Conservation (phyloP, 2,113 vertebrate genomes). For the Cavia porcellus region DNA sequence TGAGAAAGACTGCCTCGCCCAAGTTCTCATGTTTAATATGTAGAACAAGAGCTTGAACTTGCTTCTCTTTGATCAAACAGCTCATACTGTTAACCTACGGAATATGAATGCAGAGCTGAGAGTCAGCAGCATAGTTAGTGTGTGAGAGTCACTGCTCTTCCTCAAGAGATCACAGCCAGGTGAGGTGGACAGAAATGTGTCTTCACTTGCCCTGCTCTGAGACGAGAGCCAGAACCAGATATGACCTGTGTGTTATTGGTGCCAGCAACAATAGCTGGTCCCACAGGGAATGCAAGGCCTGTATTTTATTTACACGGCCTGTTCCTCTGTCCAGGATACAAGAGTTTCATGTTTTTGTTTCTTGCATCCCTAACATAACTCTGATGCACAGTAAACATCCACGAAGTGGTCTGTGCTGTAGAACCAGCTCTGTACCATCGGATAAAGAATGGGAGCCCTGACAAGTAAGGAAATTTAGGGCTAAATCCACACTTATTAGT, state of each 20-base stretch:
- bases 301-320: neutral
- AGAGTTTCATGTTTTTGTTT: neutral
- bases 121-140: neutral
- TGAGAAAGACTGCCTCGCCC: neutral
- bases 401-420: neutral
- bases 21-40: neutral
- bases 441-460: neutral
- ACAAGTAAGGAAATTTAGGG: neutral
- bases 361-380: neutral
- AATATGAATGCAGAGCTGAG: neutral
- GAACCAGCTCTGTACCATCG: neutral
- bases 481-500: neutral
- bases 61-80: conserved; percentile 28
- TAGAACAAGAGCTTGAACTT: neutral
- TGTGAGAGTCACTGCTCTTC: neutral
- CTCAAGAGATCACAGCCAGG: neutral
- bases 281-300: neutral
- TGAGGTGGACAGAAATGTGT: neutral
- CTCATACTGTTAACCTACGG: neutral
- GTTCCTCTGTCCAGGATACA: neutral
- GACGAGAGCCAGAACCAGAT: neutral
- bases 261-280: neutral
- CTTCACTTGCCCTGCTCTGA: neutral
- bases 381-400: neutral
- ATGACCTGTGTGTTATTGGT: neutral